These are phyloP conservation scores for Hydropsyche betteni DNA, from an alignment of 2,888 invertebrate species.

Conservation along the genomic window DNA sequence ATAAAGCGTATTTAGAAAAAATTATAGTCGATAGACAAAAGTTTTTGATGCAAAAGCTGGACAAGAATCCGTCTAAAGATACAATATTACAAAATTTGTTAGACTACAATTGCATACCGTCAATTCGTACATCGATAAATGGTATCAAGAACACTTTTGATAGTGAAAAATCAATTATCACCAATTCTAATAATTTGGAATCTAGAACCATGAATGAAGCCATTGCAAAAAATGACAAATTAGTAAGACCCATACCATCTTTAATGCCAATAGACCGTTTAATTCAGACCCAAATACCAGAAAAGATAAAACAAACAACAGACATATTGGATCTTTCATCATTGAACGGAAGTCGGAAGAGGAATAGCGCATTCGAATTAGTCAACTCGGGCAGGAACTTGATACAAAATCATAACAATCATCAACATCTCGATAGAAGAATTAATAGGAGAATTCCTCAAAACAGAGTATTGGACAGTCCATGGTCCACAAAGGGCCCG, in stretches of 20 bases:
- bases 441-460: conserved; percentile 56
- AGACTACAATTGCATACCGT: not conserved
- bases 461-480: conserved; percentile 67
- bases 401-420: not conserved
- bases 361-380: conserved; percentile 46
- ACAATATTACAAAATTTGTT: not conserved
- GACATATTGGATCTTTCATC: conserved; percentile 44
- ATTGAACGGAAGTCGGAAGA: conserved; percentile 32
- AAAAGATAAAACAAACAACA: conserved; percentile 24
- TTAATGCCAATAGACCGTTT: conserved; percentile 49
- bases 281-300: conserved; percentile 15
- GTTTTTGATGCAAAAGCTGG: not conserved
- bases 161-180: conserved; percentile 2
- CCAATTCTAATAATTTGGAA: conserved; percentile 1
- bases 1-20: conserved; percentile 1
- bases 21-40: conserved; percentile 4
- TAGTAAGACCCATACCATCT: conserved; percentile 50
- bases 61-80: not conserved
- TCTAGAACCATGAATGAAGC: not conserved
- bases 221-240: conserved; percentile 43
- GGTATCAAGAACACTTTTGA: not conserved
- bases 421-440: not conserved
- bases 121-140: not conserved
- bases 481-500: conserved; percentile 66
- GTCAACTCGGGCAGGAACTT: not conserved